Base-by-base conservation (phyloP, 2,888 invertebrate species). In the Sminthurides aquaticus region DNA sequence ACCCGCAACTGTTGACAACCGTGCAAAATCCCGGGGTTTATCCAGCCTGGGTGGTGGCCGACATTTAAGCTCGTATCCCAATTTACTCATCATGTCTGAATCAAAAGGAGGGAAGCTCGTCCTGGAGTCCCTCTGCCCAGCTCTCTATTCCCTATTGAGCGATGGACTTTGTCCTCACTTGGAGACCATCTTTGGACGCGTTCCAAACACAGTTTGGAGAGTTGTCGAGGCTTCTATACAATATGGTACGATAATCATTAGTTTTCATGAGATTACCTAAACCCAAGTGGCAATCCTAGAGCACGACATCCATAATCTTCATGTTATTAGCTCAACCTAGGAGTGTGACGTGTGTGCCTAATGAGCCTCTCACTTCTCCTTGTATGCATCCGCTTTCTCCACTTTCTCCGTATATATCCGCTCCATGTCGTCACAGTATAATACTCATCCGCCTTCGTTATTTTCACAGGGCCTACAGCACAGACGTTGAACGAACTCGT, bases 161-260 rank as follows among this genome's bases (percentile, higher is more conserved):
- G 91, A 94, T 77, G 93, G 92, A 1, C 82, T 94, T 24, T 88
- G 88, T 77, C 87, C 89, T 43, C 86, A 84, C 72, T 82, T 91
- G 61, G 87, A 89, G 77, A 90, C 91, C 3, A 86, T 91, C 49
- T 92, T 92, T 77, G 92, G 92, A 52, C 87, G 88, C 22, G 88
- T 91, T 60, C 85, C 87, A 73, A 90, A 92, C 77, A 89, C 90
- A 5, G 90, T 91, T 60, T 93, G 92, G 92, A 88, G 89, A 80
- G 88, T 93, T 72, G 88, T 91, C 3, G 91, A 92, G 79, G 88
- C 90, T 43, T 89, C 91, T 8, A 88, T 91, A 18, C 89, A 91
- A 78, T 88, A 89, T 82, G 92, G 87, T 82, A 78, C 74, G 76
- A 68, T n/a, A 8, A 18, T 43, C 18, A 11, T 18, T 18, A 43